Base-by-base conservation (phyloP, 2,113 vertebrate species). In the Taurulus bubalis region DNA sequence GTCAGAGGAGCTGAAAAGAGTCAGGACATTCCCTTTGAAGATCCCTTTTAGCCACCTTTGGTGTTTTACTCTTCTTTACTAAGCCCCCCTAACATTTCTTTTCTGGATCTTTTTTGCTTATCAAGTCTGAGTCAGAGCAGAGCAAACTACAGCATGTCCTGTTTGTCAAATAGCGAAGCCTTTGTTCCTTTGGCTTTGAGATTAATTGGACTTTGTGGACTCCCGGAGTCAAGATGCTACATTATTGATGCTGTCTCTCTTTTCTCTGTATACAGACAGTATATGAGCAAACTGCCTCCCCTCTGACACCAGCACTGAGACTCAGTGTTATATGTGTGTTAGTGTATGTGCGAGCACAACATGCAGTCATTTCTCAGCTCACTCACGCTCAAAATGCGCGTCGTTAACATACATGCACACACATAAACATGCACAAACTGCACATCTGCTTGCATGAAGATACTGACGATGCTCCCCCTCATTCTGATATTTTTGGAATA, bases 161-260 rank as follows among this genome's bases (percentile, higher is more conserved):
- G 91, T 95, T 95, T 95, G 93, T 94, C 94, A 95, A 93, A 94
- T 90, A 91, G 91, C 88, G 56, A 86, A 89, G 83, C 85, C 92
- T 95, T 94, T 95, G 93, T 95, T 94, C 92, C 90, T 88, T 83
- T 83, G 90, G 88, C 91, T 93, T 94, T 94, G 91, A 95, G 93
- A 94, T 92, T 95, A 95, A 95, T 95, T 95, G 94, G 95, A 91
- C 92, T 94, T 93, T 93, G 90, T 95, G 93, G 92, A 94, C 93
- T 92, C 90, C 90, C 72, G 83, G 90, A 92, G 92, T 82, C 81
- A 89, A 90, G 89, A 93, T 86, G 80, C 85, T 95, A 89, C 93
- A 95, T 95, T 94, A 95, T 95, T 95, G 94, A 95, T 95, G 94
- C 86, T 80, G 90, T 87, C 90, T 92, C 81, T 88, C 78, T 90